Evolutionary conservation across 2,113 vertebrate species (phyloP).

Genomic region (Silurus glanis): DNA sequence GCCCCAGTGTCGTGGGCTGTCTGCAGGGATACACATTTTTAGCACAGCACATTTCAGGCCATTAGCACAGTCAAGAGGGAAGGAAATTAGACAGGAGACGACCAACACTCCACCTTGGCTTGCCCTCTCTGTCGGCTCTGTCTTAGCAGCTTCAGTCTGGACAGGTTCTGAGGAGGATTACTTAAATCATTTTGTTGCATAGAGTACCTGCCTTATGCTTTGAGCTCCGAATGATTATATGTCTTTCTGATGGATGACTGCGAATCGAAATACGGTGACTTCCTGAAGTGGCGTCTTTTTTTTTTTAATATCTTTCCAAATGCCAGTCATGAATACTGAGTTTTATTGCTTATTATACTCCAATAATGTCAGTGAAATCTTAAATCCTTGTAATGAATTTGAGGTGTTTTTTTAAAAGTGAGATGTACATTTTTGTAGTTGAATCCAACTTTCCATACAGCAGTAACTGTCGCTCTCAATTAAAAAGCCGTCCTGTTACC

Average conservation of each 20-base stretch:
- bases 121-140: conserved; percentile 7
- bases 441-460: not conserved
- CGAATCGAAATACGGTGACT: not conserved
- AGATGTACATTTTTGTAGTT: not conserved
- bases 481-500: conserved; percentile 7
- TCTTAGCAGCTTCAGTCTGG: conserved; percentile 19
- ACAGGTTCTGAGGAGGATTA: conserved; percentile 21
- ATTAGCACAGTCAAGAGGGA: conserved; percentile 47
- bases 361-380: not conserved
- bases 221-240: conserved; percentile 28
- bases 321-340: not conserved
- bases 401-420: not conserved
- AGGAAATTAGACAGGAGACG: conserved; percentile 51
- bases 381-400: not conserved
- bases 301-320: not conserved
- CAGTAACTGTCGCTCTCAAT: conserved; percentile 5
- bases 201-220: conserved; percentile 12
- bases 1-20: conserved; percentile 25
- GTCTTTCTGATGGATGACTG: conserved; percentile 24
- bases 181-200: conserved; percentile 15
- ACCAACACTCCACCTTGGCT: conserved; percentile 12
- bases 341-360: conserved; percentile 12
- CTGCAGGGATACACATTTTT: conserved; percentile 49
- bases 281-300: not conserved
- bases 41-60: conserved; percentile 46